Evolutionary conservation across 2,113 vertebrate genomes (phyloP).

Genomic region (Vulpes lagopus): DNA sequence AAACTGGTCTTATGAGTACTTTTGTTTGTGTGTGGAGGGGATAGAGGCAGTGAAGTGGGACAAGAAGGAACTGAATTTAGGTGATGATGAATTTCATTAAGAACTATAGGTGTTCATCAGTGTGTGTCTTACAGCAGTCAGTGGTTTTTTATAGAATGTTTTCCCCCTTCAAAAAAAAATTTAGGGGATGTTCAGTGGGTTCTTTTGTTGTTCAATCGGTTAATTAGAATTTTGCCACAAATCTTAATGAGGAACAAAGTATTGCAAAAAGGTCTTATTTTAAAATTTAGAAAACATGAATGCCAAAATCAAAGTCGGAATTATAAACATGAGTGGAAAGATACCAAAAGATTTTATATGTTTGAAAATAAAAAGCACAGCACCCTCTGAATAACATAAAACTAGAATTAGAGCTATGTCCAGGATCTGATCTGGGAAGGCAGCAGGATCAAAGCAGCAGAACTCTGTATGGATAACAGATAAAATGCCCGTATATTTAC

Average conservation of each 20-base stretch:
- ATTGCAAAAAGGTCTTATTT: conserved; percentile 55
- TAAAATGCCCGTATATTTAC: background rate
- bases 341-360: conserved; percentile 53
- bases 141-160: conserved; percentile 45
- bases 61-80: conserved; percentile 76
- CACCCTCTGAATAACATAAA: background rate
- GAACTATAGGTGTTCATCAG: conserved; percentile 52
- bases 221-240: conserved; percentile 78
- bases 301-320: conserved; percentile 67
- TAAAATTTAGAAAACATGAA: conserved; percentile 73
- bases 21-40: background rate
- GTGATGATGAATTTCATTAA: conserved; percentile 75
- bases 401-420: background rate
- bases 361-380: conserved; percentile 61
- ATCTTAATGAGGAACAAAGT: conserved; percentile 79
- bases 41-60: background rate
- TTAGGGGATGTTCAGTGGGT: conserved; percentile 10
- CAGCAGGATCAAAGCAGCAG: background rate
- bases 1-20: background rate
- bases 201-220: conserved; percentile 75
- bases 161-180: conserved; percentile 46
- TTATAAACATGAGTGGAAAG: conserved; percentile 62
- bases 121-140: conserved; percentile 52
- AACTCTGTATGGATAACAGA: background rate
- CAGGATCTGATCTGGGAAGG: background rate